Percentiles rank a stretch among this genome's conserved stretches.
Evolutionary conservation across 2,113 vertebrate species (phyloP).

Genomic region (Tapirus terrestris): DNA sequence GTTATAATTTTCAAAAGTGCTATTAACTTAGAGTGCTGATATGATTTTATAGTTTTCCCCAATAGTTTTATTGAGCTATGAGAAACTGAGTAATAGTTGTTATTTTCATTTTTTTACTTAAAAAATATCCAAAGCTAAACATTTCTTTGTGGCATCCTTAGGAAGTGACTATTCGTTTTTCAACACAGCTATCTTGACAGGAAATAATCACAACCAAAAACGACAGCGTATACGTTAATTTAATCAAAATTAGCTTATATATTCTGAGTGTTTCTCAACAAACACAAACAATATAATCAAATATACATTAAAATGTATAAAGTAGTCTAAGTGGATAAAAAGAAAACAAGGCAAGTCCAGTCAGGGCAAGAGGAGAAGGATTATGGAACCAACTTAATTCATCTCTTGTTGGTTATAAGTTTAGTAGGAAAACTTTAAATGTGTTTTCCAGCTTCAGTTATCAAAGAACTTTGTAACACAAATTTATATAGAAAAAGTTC

Average conservation of each 20-base stretch:
- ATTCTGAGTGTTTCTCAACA: not conserved
- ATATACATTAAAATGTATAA: not conserved
- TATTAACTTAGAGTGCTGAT: not conserved
- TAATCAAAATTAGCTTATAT: not conserved
- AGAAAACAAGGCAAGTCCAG: not conserved
- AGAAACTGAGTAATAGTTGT: not conserved
- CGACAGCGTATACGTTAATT: not conserved
- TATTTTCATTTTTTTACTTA: not conserved
- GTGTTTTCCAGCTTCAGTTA: not conserved
- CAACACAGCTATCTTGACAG: not conserved
- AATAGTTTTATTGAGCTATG: not conserved
- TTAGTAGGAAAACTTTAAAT: constrained; percentile 5
- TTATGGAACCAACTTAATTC: not conserved
- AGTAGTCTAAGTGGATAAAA: not conserved
- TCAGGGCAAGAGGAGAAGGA: not conserved
- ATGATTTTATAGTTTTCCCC: not conserved
- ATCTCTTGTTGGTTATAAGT: not conserved
- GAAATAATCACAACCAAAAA: not conserved
- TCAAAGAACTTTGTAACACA: not conserved
- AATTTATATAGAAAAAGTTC: not conserved
- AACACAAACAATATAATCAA: not conserved
- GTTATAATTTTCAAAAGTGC: not conserved
- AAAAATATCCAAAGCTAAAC: not conserved
- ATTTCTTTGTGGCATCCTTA: not conserved
- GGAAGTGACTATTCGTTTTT: not conserved